Evolutionary conservation across 1,140 invertebrate species (phyloP).

Genomic region (Anastatus disparis): DNA sequence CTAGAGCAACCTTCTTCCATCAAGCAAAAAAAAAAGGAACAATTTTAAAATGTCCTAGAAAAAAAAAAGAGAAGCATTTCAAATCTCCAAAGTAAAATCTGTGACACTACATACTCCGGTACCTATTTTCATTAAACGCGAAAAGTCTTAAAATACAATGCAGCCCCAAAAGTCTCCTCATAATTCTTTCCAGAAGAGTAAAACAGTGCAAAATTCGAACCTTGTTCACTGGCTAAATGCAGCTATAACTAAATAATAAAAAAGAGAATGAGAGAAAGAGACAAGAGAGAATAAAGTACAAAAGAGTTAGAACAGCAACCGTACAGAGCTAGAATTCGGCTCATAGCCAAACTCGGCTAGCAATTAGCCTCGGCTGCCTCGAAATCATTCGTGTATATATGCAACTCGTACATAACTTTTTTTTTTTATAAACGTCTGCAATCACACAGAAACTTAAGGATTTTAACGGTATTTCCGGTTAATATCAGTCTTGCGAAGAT

Average conservation of each 20-base stretch:
- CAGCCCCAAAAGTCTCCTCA: background rate
- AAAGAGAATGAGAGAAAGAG: constrained; percentile 15
- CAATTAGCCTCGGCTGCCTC: constrained; percentile 1
- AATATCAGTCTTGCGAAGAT: too few relatives aligned
- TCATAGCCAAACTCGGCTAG: constrained; percentile 5
- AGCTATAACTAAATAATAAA: background rate
- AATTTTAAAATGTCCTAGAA: background rate
- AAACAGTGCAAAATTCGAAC: background rate
- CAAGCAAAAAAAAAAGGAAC: background rate
- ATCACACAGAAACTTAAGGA: too few relatives aligned
- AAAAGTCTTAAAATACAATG: background rate
- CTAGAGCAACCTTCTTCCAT: background rate
- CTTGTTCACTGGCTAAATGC: background rate
- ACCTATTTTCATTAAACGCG: background rate
- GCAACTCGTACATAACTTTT: too few relatives aligned
- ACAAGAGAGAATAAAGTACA: background rate
- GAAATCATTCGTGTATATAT: too few relatives aligned
- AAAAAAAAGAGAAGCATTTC: too few relatives aligned
- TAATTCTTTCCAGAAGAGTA: background rate
- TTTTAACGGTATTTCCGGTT: constrained; percentile 18
- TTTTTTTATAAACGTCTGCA: too few relatives aligned
- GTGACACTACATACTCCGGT: too few relatives aligned
- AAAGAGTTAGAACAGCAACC: too few relatives aligned
- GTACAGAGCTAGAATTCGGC: constrained; percentile 4
- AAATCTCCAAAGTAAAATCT: too few relatives aligned